Evolutionary conservation across 2,113 vertebrate genomes (phyloP), one percentile per base, ranked within the genome.

Genomic region (Epinephelus lanceolatus): DNA sequence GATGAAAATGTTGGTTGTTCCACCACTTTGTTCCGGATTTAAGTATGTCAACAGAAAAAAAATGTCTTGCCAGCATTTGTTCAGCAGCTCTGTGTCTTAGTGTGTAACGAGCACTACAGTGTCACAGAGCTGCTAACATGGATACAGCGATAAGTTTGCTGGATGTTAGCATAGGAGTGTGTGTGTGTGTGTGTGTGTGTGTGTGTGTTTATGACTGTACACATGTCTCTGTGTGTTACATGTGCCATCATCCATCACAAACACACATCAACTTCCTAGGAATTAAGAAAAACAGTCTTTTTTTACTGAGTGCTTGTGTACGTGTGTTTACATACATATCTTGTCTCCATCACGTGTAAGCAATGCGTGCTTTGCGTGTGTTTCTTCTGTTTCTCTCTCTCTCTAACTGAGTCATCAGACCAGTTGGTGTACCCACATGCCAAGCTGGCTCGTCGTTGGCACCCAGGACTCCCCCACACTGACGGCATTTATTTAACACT

Each of bases 401-500:
- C 11, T 78, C 33, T 70, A 53, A 66, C 67, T 92, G 92, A 93
- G 55, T 95, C 93, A 95, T 81, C 74, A 2, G 76, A 89, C 88
- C 93, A 90, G 89, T 94, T 94, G 94, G 92, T 86, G 88, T 83
- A 80, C 84, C 91, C 91, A 94, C 91, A 89, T 93, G 85, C 73
- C 90, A 89, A 78, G 23, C 77, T 82, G 72, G 67, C 88, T 85
- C 66, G 73, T 84, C 42, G 57, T 63, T 71, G 77, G 72, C 92
- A 71, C 86, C 88, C 87, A 72, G 76, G 86, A 81, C 90, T 85
- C 87, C 84, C 57, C 87, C 91, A 87, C 88, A 83, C 76, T 81
- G 82, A 79, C 78, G 59, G 4, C 59, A 57, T 65, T 76, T 74
- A 74, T 76, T 81, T 37, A 78, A 78, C 87, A 78, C 61, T 3